Conservation (phyloP, 1,140 invertebrate species). For the Cheumatopsyche charites region DNA sequence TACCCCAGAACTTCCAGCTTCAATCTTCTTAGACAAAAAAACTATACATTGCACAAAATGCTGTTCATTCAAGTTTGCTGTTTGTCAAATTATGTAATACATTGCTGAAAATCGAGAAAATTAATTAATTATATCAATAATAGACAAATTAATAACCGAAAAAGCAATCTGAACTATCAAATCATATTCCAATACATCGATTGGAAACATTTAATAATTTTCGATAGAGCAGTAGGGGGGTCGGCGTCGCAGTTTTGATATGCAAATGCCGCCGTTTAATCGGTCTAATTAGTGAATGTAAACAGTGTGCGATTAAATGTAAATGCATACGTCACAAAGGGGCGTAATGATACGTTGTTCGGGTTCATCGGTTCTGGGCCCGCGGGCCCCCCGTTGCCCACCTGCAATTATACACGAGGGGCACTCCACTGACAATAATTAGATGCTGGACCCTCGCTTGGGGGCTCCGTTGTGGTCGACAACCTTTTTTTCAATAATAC, state of each 20-base stretch:
- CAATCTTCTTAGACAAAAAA: no score
- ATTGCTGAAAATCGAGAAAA: no score
- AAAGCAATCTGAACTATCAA: no score
- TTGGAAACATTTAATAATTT: no score
- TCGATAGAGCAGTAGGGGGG: no score
- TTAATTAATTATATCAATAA: no score
- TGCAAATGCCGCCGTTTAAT: not conserved
- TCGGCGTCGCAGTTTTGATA: not conserved
- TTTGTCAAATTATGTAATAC: no score
- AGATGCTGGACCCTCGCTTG: slow-evolving; percentile 23
- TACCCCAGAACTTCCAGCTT: no score
- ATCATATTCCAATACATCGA: no score
- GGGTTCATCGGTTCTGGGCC: slow-evolving; percentile 33
- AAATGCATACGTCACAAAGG: slow-evolving; percentile 1
- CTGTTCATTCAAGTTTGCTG: no score
- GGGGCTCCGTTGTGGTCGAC: not conserved
- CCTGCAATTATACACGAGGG: slow-evolving; percentile 32
- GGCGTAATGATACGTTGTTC: slow-evolving; percentile 39
- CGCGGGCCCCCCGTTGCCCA: slow-evolving; percentile 20
- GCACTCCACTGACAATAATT: slow-evolving; percentile 33
- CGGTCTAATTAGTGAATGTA: slow-evolving; percentile 30
- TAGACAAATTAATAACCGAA: no score
- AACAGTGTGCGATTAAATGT: slow-evolving; percentile 27
- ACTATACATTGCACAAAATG: no score
- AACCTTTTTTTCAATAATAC: slow-evolving; percentile 9